phyloP scores from a whole-genome alignment of 2,797 vertebrate species.

The Heterohyrax brucei region DNA sequence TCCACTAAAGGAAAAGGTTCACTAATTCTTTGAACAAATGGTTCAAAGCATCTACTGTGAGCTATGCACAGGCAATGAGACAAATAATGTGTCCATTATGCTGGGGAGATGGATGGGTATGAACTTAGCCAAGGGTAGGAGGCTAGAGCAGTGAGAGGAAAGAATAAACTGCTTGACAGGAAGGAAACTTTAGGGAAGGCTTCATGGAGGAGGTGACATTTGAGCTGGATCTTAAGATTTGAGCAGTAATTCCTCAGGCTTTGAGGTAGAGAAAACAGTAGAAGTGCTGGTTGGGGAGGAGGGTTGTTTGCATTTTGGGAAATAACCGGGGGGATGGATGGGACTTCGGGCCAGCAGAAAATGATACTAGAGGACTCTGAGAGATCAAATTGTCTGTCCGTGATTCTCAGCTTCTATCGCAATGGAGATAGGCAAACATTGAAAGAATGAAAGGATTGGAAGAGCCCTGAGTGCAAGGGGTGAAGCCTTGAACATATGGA shows the following conservation, averaged over 20 bases:
- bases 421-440: not conserved
- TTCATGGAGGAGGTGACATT: not conserved
- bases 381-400: not conserved
- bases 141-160: not conserved
- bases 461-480: not conserved
- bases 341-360: not conserved
- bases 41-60: not conserved
- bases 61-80: slow-evolving; percentile 36
- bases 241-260: not conserved
- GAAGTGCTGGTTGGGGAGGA: not conserved
- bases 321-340: not conserved
- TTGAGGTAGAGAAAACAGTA: not conserved
- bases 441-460: not conserved
- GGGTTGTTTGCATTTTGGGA: no score
- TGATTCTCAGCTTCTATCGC: not conserved
- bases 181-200: not conserved
- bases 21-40: slow-evolving; percentile 63
- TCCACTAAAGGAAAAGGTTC: not conserved
- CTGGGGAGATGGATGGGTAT: not conserved
- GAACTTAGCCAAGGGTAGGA: not conserved
- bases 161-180: not conserved
- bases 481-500: not conserved
- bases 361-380: not conserved
- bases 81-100: not conserved
- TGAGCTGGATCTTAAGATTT: not conserved